Evolutionary conservation across 2,113 vertebrate species (phyloP), one percentile per base, ranked within the genome.

Genomic region (Urocolius indicus): DNA sequence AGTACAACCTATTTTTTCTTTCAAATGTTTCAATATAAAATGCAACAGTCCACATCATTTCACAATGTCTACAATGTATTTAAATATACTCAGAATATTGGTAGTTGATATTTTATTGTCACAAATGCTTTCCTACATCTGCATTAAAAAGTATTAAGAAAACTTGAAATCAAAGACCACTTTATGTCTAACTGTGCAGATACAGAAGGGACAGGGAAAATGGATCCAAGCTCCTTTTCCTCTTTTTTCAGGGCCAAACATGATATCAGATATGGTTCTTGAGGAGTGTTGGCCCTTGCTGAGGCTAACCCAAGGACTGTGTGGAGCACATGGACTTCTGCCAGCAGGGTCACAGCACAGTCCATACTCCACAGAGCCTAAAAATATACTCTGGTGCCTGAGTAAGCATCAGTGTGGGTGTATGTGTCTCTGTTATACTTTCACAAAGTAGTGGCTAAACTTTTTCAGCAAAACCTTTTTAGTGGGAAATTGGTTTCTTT

Each of bases 351-450:
- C 10, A 66, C 17, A 76, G 21, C 6, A 30, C 80, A 52, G 27
- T 52, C 46, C 18, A 13, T 32, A 17, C 6, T 20, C n/a, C 32
- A 10, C 36, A 74, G 17, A 89, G 5, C 2, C 4, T 36, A 17
- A 52, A 48, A 68, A 62, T 24, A 88, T 83, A 26, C 9, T 76
- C 48, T 46, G 59, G 4, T 26, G 23, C 6, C 4, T 9, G 29
- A 58, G 17, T 66, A 88, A 71, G 3, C 4, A 2, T n/a, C 1
- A 0, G 5, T 55, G 21, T 5, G 6, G 15, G 5, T 51, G 30
- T 16, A 5, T 0, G 0, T 11, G 45, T 41, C 10, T 82, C 19
- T 41, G 38, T 11, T 22, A 41, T 5, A n/a, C 8, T 61, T 63
- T 19, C 5, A 46, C 16, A 36, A 66, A 69, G 6, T 9, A 85